Evolutionary conservation across 2,113 vertebrate species (phyloP), one percentile per base, ranked within the genome.

Genomic region (Oriolus oriolus): DNA sequence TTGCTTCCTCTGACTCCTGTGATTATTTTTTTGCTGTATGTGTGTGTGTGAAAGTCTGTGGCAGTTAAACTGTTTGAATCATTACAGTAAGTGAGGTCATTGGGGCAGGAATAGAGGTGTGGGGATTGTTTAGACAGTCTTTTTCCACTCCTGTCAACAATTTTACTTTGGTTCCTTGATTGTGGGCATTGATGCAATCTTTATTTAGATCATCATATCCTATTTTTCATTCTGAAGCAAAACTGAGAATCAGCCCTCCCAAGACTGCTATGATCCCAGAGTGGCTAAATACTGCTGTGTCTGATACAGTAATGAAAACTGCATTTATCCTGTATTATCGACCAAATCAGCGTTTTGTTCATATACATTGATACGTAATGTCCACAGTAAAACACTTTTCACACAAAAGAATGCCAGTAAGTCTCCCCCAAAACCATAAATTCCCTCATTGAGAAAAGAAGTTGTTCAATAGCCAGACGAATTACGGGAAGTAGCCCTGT

Each of bases 121-220:
- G 44, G 47, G 57, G 61, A 83, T 50, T 61, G 37, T 52, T 87
- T 50, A 87, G 64, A 41, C 44, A 61, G 64, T 69, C 39, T 77
- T 94, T 94, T 93, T 91, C 73, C 73, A 45, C 76, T 91, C 63
- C 64, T 75, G 69, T 79, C 84, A 89, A 42, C 82, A 82, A 28
- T 63, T 91, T 56, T 75, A 56, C 61, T 82, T 89, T 87, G 35
- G 31, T 82, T 91, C 49, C 52, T 97, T 66, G 52, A 50, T 22
- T 75, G 47, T 78, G 78, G 92, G 30, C 39, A 87, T 78, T 2
- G 1, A 60, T 26, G 27, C 15, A 68, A 73, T 84, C 81, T 89
- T 87, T 82, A 52, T 87, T 84, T 89, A 89, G 39, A 79, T 84
- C 24, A 37, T 52, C 60, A 79, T 64, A 87, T 68, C 44, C 87